Conservation (phyloP, 2,113 vertebrate genomes). For the Tachysurus vachellii region DNA sequence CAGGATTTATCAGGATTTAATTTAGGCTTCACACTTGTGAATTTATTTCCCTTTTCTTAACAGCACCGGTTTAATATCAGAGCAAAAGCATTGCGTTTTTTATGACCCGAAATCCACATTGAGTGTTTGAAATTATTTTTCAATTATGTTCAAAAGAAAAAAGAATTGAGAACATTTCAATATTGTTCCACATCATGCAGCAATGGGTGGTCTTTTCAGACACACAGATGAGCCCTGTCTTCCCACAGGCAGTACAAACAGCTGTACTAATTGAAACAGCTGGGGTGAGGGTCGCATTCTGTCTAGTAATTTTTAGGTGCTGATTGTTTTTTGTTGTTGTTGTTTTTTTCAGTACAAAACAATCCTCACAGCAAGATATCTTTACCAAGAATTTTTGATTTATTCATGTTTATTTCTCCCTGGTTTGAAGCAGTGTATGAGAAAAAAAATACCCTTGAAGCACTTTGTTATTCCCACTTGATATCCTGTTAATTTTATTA, state of each 20-base stretch:
- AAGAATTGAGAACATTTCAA: neutral
- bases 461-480: neutral
- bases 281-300: neutral
- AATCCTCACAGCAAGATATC: slow-evolving; percentile 2
- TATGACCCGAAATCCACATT: neutral
- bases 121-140: neutral
- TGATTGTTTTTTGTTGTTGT: neutral
- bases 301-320: slow-evolving; percentile 12
- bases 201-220: slow-evolving; percentile 2
- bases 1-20: neutral
- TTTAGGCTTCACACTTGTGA: neutral
- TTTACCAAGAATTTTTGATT: neutral
- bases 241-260: neutral
- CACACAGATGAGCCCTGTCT: neutral
- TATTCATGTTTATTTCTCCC: neutral
- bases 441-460: neutral
- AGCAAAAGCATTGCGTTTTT: neutral
- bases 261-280: slow-evolving; percentile 22
- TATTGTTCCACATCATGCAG: neutral
- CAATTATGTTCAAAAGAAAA: neutral
- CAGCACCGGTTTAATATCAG: neutral
- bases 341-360: neutral
- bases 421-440: neutral
- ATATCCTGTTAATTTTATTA: neutral
- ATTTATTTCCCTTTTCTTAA: neutral